Conservation (phyloP, 2,113 vertebrate species). For the Numida meleagris region DNA sequence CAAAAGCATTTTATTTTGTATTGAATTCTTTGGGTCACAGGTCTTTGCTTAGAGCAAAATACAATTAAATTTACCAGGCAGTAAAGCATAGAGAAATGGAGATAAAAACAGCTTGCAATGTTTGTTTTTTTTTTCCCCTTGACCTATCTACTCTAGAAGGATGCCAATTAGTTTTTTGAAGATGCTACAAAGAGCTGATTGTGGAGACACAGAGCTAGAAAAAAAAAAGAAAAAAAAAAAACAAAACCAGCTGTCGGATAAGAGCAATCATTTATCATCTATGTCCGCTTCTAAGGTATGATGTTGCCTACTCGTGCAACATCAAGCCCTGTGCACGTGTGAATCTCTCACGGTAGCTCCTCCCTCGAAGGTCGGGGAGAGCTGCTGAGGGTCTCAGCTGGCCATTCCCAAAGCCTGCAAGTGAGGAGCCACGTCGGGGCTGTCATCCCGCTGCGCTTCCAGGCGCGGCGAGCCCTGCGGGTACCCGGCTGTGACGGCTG, state of each 20-base stretch:
- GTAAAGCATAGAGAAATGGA: neutral
- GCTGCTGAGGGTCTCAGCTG: neutral
- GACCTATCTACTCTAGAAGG: neutral
- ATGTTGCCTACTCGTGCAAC: neutral
- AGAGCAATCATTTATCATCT: neutral
- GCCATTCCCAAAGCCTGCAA: no score
- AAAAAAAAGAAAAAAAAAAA: no score
- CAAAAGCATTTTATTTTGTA: neutral
- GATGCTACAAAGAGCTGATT: neutral
- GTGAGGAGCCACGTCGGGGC: no score
- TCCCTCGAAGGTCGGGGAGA: neutral
- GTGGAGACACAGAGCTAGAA: neutral
- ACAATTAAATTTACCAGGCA: neutral
- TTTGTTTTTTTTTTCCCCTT: neutral
- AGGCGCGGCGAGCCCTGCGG: no score
- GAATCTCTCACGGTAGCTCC: neutral
- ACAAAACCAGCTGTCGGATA: neutral
- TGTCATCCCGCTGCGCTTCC: no score
- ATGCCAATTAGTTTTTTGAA: neutral
- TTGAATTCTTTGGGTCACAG: neutral
- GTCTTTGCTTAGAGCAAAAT: neutral
- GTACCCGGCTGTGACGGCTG: no score
- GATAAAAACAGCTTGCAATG: accelerated
- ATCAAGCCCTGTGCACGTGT: neutral
- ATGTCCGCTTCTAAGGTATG: neutral